Conservation (phyloP, 2,113 vertebrate species). For the Crotalus horridus region DNA sequence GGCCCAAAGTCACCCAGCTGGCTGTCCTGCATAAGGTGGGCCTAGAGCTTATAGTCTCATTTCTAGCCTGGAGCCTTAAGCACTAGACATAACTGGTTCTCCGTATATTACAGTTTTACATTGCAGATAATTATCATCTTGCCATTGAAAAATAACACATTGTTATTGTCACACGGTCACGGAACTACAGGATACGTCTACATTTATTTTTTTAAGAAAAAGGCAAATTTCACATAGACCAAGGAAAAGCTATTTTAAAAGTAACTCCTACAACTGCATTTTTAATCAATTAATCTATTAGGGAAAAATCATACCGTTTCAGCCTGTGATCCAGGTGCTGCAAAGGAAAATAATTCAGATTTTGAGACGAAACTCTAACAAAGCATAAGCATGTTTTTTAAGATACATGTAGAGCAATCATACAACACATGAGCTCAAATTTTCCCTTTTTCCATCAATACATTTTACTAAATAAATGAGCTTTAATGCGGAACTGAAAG, state of each 20-base stretch:
- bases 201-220: neutral
- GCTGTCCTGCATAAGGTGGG: too few species aligned
- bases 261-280: neutral
- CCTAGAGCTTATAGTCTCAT: too few species aligned
- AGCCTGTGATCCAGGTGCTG: constrained; percentile 52
- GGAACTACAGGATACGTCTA: neutral
- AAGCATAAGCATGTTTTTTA: neutral
- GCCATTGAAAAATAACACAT: neutral
- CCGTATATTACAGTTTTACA: neutral
- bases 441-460: neutral
- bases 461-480: neutral
- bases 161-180: neutral
- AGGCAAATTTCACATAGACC: neutral
- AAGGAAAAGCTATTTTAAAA: neutral
- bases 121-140: neutral
- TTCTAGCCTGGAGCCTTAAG: too few species aligned
- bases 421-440: neutral
- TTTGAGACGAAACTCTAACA: constrained; percentile 41
- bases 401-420: neutral
- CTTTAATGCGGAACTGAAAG: neutral
- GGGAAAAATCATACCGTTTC: constrained; percentile 63
- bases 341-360: constrained; percentile 40
- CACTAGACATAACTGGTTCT: too few species aligned
- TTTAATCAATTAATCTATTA: constrained; percentile 24
- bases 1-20: too few species aligned